A percentile compares a stretch with the other conserved stretches of the same genome.
phyloP scores from a whole-genome alignment of 1,140 invertebrate genomes.

The Lepidostoma basale region DNA sequence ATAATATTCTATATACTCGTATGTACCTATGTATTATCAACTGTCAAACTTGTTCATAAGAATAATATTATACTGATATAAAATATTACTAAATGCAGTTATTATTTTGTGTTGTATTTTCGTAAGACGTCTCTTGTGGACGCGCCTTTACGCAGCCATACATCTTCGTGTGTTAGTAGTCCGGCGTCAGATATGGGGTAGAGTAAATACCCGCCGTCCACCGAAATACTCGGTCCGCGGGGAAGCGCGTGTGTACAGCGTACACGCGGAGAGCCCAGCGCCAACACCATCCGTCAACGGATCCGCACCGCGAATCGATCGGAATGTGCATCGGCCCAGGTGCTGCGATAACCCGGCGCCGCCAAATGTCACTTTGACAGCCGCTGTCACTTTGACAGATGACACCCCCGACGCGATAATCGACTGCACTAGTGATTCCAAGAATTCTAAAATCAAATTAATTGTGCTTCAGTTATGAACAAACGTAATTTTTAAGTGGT shows the following conservation, averaged over 20 bases:
- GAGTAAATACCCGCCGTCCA: slow-evolving; percentile 43
- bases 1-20: not conserved
- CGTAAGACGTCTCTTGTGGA: not conserved
- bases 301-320: not conserved
- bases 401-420: too few species aligned
- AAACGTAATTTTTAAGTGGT: too few species aligned
- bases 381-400: slow-evolving; percentile 22
- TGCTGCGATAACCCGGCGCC: slow-evolving; percentile 4
- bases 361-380: slow-evolving; percentile 14
- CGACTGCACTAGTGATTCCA: too few species aligned
- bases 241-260: slow-evolving; percentile 35
- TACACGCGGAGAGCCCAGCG: slow-evolving; percentile 23
- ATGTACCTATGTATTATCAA: not conserved
- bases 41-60: not conserved
- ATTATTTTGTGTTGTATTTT: not conserved
- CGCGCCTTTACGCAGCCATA: slow-evolving; percentile 17
- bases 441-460: too few species aligned
- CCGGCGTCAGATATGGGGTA: slow-evolving; percentile 42
- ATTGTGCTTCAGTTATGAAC: too few species aligned
- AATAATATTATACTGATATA: not conserved
- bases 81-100: not conserved
- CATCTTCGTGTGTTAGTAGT: slow-evolving; percentile 28
- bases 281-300: slow-evolving; percentile 12
- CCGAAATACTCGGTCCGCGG: slow-evolving; percentile 40
- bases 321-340: slow-evolving; percentile 16